A percentile compares a stretch with the other conserved stretches of the same genome.
Conservation (phyloP, 92 coral and sea anemone species). For the Heteractis magnifica region DNA sequence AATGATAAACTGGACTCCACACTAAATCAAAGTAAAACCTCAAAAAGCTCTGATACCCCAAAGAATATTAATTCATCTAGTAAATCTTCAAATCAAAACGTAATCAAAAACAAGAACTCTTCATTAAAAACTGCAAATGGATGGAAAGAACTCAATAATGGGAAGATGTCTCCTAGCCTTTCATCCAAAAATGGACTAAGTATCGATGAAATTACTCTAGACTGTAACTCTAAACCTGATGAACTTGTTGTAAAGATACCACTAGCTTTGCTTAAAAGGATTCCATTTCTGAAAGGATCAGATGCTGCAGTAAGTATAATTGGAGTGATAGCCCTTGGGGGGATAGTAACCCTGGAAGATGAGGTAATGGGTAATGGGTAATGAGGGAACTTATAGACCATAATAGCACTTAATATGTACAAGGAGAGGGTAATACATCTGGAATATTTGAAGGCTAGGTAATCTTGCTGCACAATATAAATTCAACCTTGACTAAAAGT, state of each 20-base stretch:
- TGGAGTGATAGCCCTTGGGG: too few species aligned
- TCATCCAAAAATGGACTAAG: slow-evolving; percentile 62
- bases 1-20: slow-evolving; percentile 49
- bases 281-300: slow-evolving; percentile 64
- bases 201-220: slow-evolving; percentile 62
- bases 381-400: too few species aligned
- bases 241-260: slow-evolving; percentile 92
- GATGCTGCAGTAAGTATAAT: slow-evolving; percentile 23
- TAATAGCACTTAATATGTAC: too few species aligned
- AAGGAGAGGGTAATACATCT: too few species aligned
- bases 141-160: slow-evolving; percentile 42
- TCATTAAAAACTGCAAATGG: slow-evolving; percentile 39
- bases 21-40: slow-evolving; percentile 29
- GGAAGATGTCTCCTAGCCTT: slow-evolving; percentile 36
- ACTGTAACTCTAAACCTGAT: slow-evolving; percentile 71
- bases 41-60: neutral
- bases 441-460: too few species aligned
- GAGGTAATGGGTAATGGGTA: too few species aligned
- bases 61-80: slow-evolving; percentile 28
- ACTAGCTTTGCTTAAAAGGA: slow-evolving; percentile 80
- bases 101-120: slow-evolving; percentile 11
- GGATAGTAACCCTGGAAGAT: too few species aligned
- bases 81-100: slow-evolving; percentile 19
- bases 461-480: too few species aligned
- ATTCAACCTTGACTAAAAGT: too few species aligned